Evolutionary conservation across 30 jellyfish, hydroid and myxozoan species (phyloP), one percentile per base, ranked within the genome.

Genomic region (Euphysa ruthae): DNA sequence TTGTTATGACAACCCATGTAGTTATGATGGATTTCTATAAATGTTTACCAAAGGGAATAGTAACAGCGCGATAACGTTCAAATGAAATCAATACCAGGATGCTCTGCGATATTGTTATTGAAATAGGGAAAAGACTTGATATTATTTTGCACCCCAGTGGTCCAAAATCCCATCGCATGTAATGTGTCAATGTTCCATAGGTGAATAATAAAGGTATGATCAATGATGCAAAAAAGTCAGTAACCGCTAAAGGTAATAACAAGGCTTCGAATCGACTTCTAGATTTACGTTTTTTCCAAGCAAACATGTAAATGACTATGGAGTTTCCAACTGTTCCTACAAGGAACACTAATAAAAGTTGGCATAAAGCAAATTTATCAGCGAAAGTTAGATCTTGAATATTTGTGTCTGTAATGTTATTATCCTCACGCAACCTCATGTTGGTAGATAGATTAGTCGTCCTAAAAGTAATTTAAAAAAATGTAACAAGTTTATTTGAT

Each of bases 121-220:
- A 61, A 3, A 75, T 62, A 1, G 95, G 82, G 54, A 82, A 58
- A 30, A 75, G 56, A 28, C 93, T 66, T 43, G 91, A 32, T 4
- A 82, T 31, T 3, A 82, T 22, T 43, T 82, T 82, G 38, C 95
- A 82, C n/a, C 95, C 95, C 46, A 82, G 49, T 35, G 27, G 21
- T 24, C 95, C 95, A 54, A 82, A 75, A 25, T 32, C 78, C 95
- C 95, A 82, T 30, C 79, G 73, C 43, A 46, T 74, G 75, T 30
- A 82, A 16, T 58, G 70, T 1, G 93, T 82, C n/a, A 75, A 18
- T 0, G 95, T 82, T 16, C 86, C 95, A 42, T 82, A 82, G 19
- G 66, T 68, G 38, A 82, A 82, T 29, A 82, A 23, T n/a, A 82
- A n/a, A 6, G 95, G 95, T 1, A 75, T 88, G 27, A 68, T 28